Conservation (phyloP, 2,797 vertebrate genomes). For the Typhlichthys eigenmanni region DNA sequence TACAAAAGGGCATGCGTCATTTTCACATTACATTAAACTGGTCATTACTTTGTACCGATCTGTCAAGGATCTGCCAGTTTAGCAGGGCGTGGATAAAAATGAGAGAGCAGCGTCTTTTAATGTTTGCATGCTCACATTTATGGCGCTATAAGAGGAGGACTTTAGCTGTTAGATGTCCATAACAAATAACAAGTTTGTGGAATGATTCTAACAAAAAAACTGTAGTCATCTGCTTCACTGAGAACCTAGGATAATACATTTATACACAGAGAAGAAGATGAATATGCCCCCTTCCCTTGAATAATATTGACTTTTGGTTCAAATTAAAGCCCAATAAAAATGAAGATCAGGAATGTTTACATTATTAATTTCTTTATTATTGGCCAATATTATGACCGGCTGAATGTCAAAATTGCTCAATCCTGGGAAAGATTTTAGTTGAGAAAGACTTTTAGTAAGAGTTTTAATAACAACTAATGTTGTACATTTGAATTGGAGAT, state of each 20-base stretch:
- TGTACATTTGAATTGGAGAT: conserved; percentile 15
- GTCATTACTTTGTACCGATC: conserved; percentile 22
- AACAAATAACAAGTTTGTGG: conserved; percentile 24
- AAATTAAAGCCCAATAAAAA: background rate
- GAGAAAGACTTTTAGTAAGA: background rate
- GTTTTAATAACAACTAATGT: background rate
- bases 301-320: background rate
- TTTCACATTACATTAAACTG: conserved; percentile 35
- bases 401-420: background rate
- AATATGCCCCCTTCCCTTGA: too few relatives aligned
- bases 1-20: conserved; percentile 30
- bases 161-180: too few relatives aligned
- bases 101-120: conserved; percentile 35
- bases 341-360: background rate
- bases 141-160: conserved; percentile 18
- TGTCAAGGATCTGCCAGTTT: conserved; percentile 1
- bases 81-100: conserved; percentile 9
- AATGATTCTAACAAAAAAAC: conserved; percentile 2
- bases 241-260: conserved; percentile 2
- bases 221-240: background rate
- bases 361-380: background rate
- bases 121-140: conserved; percentile 27
- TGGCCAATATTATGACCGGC: conserved; percentile 1
- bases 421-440: background rate
- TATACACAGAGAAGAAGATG: too few relatives aligned